A percentile compares a stretch with the other conserved stretches of the same genome.
Conservation (phyloP, 2,797 vertebrate genomes). For the Pithecia hirsuta region DNA sequence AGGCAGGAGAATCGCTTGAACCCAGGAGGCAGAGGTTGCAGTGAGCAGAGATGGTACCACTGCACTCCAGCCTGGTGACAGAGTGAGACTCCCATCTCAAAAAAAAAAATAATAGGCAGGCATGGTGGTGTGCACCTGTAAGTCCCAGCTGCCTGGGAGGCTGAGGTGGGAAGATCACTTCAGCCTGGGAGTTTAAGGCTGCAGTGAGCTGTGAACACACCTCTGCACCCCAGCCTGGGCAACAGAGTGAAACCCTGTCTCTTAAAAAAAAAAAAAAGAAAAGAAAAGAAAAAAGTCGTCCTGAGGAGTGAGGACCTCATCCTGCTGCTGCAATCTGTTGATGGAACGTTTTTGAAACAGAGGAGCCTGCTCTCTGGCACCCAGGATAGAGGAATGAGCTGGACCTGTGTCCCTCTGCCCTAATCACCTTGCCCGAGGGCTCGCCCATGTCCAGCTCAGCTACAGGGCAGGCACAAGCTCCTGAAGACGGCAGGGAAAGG, state of each 20-base stretch:
- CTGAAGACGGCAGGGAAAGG: neutral
- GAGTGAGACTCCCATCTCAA: no score
- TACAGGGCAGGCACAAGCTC: neutral
- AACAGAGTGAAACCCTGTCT: neutral
- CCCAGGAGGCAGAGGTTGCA: no score
- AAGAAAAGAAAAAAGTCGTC: neutral
- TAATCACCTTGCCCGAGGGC: neutral
- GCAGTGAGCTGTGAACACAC: neutral
- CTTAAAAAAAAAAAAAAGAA: no score
- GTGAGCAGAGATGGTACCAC: no score
- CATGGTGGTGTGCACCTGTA: neutral
- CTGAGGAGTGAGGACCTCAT: neutral
- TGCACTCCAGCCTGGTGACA: no score
- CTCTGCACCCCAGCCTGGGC: neutral
- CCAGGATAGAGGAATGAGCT: neutral
- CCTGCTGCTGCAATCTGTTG: accelerated
- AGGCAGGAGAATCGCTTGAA: no score
- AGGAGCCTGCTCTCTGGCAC: neutral
- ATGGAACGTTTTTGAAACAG: accelerated
- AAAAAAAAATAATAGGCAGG: neutral
- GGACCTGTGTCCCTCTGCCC: no score
- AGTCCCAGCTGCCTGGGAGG: neutral
- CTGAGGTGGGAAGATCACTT: neutral
- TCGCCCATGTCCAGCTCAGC: neutral
- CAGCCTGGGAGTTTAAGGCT: neutral